Evolutionary conservation across 1,140 invertebrate genomes (phyloP), one percentile per base, ranked within the genome.

Genomic region (Diabrotica undecimpunctata): DNA sequence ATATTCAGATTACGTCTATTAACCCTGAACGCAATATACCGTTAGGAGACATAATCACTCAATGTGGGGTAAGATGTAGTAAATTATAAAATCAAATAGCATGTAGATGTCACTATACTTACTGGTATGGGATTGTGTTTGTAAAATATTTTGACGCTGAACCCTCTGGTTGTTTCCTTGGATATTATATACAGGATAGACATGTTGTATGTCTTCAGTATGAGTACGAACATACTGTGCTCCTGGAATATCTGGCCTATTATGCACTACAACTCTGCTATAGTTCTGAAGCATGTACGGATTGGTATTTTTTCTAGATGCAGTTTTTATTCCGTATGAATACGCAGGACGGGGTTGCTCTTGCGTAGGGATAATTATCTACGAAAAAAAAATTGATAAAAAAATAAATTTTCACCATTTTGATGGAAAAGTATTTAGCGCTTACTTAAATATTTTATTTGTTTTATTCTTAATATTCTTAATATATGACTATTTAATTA

Each of bases 221-320:
- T 61, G n/a, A n/a, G 61, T 41, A 11, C 54, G 13, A 10, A 62
- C 14, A 54, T 62, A 62, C 4, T 41, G 61, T 5, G 52, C 51
- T 13, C 11, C 25, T 13, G 51, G n/a, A 14, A n/a, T 46, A 3
- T 54, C 35, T 11, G 61, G 61, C 6, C 70, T 68, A 37, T 72
- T 64, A 25, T 72, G 71, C 7, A 68, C 62, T 57, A 65, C 59
- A 0, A 74, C 73, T 64, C 65, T 67, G 54, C 73, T 74, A 54
- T 74, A 74, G 41, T 72, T 74, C 41, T 72, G 65, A 57, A 71
- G 65, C 13, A 67, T 62, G 7, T 66, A 61, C 14, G 68, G 39
- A 52, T 60, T 41, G 9, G 54, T 38, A 13, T 59, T 67, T 60
- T 64, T 68, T 52, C 62, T 66, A 13, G 13, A 46, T 2, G 35